Percentiles rank a stretch among this genome's conserved stretches.
Evolutionary conservation across 2,113 vertebrate genomes (phyloP).

Genomic region (Perccottus glenii): DNA sequence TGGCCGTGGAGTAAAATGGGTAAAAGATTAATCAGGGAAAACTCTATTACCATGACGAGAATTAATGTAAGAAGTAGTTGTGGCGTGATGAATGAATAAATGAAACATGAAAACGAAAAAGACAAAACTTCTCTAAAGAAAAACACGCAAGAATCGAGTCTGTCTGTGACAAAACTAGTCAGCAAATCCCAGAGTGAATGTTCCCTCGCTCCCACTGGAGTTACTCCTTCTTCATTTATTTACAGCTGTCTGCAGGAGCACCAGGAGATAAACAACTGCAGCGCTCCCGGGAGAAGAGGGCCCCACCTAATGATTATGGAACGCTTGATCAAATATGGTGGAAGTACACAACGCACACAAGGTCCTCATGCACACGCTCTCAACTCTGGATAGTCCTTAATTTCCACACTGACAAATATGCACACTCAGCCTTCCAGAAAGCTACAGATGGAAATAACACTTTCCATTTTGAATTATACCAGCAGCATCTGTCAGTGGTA

Average conservation of each 20-base stretch:
- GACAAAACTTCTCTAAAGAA: slow-evolving; percentile 34
- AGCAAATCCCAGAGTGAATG: slow-evolving; percentile 62
- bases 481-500: slow-evolving; percentile 51
- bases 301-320: slow-evolving; percentile 73
- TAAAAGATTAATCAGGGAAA: slow-evolving; percentile 78
- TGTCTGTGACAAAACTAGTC: slow-evolving; percentile 57
- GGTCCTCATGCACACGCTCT: not conserved
- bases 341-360: slow-evolving; percentile 17
- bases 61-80: slow-evolving; percentile 69
- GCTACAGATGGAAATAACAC: slow-evolving; percentile 37
- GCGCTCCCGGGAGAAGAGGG: slow-evolving; percentile 46
- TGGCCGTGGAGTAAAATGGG: slow-evolving; percentile 61
- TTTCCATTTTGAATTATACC: slow-evolving; percentile 38
- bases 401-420: slow-evolving; percentile 63
- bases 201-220: slow-evolving; percentile 52
- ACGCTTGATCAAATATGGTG: slow-evolving; percentile 66
- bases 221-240: slow-evolving; percentile 79
- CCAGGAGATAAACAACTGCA: slow-evolving; percentile 63
- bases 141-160: slow-evolving; percentile 36
- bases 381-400: slow-evolving; percentile 30
- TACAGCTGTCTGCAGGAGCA: slow-evolving; percentile 66
- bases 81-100: slow-evolving; percentile 71
- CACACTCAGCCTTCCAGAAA: slow-evolving; percentile 62
- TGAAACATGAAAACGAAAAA: slow-evolving; percentile 45
- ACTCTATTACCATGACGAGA: slow-evolving; percentile 73